Conservation (phyloP, 2,888 invertebrate species). For the Rhimphoctona megacephalus region DNA sequence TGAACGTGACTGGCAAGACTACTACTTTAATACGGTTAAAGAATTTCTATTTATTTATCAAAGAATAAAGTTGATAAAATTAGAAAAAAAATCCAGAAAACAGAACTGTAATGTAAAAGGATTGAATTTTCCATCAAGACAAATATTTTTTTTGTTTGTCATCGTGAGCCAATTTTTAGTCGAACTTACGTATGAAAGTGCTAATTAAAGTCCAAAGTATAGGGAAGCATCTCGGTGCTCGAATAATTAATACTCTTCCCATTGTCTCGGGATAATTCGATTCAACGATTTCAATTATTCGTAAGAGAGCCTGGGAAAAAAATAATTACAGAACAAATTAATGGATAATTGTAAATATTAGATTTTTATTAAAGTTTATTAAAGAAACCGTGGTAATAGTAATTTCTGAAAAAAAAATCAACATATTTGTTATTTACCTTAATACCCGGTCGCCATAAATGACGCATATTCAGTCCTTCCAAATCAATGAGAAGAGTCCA, state of each 20-base stretch:
- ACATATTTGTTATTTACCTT: conserved; percentile 83
- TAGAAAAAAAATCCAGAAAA: neutral
- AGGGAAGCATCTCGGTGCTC: conserved; percentile 97
- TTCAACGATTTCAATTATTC: conserved; percentile 94
- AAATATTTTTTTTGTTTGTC: neutral
- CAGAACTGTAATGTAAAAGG: neutral
- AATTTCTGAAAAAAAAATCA: neutral
- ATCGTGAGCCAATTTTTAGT: neutral
- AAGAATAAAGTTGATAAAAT: neutral
- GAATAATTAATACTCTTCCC: conserved; percentile 95
- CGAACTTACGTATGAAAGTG: conserved; percentile 92
- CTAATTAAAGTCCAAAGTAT: conserved; percentile 98
- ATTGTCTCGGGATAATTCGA: conserved; percentile 98
- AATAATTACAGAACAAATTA: neutral
- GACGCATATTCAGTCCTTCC: conserved; percentile 97
- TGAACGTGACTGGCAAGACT: no score
- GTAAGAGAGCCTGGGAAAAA: conserved; percentile 86
- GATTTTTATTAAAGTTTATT: neutral
- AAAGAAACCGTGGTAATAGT: neutral
- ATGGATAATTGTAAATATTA: neutral
- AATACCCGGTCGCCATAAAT: conserved; percentile 97
- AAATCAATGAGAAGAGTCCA: conserved; percentile 97
- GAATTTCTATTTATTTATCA: neutral
- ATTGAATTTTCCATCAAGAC: neutral
- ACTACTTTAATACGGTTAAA: neutral